These are phyloP conservation scores for Atherinomorus stipes DNA, from an alignment of 2,113 vertebrate genomes.

Conservation along the genomic window DNA sequence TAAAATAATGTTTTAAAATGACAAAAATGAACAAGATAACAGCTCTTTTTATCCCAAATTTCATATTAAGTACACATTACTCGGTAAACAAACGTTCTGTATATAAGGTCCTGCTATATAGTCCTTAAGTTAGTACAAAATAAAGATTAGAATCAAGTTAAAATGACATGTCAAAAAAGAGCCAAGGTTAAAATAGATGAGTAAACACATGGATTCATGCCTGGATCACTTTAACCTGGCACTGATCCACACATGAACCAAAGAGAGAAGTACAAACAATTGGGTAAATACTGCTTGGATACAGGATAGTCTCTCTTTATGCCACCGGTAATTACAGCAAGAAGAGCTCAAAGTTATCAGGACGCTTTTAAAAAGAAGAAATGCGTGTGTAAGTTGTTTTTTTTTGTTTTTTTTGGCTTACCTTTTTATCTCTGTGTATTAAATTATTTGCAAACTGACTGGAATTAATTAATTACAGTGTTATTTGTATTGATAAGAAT, in stretches of 20 bases:
- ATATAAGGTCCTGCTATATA: not conserved
- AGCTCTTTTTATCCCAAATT: not conserved
- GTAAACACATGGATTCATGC: constrained; percentile 62
- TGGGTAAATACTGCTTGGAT: constrained; percentile 27
- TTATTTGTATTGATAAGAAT: not conserved
- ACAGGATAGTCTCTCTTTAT: constrained; percentile 1
- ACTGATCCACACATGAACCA: constrained; percentile 7
- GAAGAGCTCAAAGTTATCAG: not conserved
- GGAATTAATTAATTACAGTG: not conserved
- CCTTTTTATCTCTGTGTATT: not conserved
- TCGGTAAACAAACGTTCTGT: too few species aligned
- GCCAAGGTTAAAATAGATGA: constrained; percentile 8
- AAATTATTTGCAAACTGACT: not conserved
- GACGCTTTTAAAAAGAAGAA: constrained; percentile 1
- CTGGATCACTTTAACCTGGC: constrained; percentile 81
- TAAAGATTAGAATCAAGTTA: not conserved
- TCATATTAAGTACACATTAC: not conserved
- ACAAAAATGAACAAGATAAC: not conserved
- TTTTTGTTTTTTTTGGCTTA: constrained; percentile 3
- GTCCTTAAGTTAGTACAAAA: not conserved
- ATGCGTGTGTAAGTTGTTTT: constrained; percentile 36
- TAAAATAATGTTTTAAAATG: constrained; percentile 2
- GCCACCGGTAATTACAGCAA: constrained; percentile 9
- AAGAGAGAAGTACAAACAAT: constrained; percentile 34
- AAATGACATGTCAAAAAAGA: not conserved